Conservation (phyloP, 1,140 invertebrate species). For the Trichonephila clavipes region DNA sequence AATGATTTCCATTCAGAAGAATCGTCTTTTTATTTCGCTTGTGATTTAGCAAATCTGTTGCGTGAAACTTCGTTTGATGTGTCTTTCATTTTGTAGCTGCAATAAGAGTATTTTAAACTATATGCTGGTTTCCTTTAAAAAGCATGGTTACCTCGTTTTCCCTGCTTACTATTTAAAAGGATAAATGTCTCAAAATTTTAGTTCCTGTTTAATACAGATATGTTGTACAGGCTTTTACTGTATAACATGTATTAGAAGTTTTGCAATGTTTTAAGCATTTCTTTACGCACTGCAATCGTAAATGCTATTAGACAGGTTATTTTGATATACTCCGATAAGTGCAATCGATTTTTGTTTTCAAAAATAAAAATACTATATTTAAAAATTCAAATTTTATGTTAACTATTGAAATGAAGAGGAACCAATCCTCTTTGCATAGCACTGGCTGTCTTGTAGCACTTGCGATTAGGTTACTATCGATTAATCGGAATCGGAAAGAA, state of each 20-base stretch:
- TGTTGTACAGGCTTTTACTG: background rate
- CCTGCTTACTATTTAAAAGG: background rate
- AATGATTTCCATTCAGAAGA: background rate
- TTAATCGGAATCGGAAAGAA: background rate
- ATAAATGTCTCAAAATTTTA: background rate
- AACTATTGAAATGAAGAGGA: background rate
- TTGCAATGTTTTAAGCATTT: background rate
- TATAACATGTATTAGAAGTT: background rate
- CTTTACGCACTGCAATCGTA: background rate
- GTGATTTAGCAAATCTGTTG: background rate
- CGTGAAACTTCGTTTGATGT: constrained; percentile 6
- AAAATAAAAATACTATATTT: background rate
- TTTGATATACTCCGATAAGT: background rate
- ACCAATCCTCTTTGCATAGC: too few relatives aligned
- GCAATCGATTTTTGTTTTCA: background rate
- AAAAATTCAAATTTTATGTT: background rate
- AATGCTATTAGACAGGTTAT: background rate
- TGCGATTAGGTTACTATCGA: background rate
- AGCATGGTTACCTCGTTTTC: too few relatives aligned
- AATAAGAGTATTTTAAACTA: constrained; percentile 14
- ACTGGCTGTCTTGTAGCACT: background rate
- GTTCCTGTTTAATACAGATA: constrained; percentile 10
- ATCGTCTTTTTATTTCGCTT: background rate
- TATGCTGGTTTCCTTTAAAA: background rate
- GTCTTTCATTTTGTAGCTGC: constrained; percentile 25